These are phyloP conservation scores for Bilobella aurantiaca DNA, from an alignment of 1,140 invertebrate genomes.

Conservation along the genomic window DNA sequence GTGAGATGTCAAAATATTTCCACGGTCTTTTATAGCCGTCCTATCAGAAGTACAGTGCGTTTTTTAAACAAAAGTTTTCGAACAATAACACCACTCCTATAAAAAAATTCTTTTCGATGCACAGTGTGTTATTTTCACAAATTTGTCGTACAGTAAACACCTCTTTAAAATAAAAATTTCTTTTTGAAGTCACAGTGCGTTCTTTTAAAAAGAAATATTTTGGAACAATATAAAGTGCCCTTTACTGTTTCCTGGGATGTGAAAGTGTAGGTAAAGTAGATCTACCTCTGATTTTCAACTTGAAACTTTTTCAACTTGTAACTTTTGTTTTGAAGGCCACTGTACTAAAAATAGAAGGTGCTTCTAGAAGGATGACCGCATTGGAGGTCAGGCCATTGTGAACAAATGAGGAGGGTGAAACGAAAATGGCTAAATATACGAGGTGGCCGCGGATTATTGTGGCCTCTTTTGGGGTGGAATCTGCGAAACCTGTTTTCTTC, in stretches of 20 bases:
- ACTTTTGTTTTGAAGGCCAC: background rate
- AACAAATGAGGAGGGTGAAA: background rate
- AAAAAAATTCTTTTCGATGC: background rate
- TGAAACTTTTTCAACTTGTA: background rate
- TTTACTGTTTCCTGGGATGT: background rate
- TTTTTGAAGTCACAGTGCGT: background rate
- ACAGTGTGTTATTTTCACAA: background rate
- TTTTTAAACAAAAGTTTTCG: no score
- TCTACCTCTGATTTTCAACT: no score
- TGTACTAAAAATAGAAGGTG: background rate
- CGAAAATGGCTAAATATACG: background rate
- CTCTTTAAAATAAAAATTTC: background rate
- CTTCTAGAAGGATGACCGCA: background rate
- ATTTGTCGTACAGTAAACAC: background rate
- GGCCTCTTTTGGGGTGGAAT: background rate
- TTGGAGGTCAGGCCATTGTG: background rate
- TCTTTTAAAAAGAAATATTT: background rate
- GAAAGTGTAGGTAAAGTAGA: no score
- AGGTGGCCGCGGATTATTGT: background rate
- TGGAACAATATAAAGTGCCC: no score
- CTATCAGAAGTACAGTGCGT: no score
- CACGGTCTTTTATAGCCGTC: no score
- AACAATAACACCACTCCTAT: background rate
- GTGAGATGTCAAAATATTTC: no score
- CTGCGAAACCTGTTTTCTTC: conserved; percentile 13